Evolutionary conservation across 2,113 vertebrate genomes (phyloP).

Genomic region (Coturnix japonica): DNA sequence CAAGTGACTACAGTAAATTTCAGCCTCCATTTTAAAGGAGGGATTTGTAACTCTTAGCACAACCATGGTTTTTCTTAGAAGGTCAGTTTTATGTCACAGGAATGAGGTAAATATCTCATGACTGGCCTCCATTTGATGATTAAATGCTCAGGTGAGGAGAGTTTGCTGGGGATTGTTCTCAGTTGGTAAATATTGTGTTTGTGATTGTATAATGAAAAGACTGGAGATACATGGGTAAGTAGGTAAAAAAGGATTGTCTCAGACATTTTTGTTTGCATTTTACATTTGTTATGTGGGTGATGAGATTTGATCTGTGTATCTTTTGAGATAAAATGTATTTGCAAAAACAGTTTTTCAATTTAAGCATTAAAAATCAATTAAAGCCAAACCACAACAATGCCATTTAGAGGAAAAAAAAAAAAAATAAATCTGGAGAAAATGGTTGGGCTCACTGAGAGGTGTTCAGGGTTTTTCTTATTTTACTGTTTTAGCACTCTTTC

Average conservation of each 20-base stretch:
- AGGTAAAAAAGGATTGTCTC: not conserved
- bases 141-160: not conserved
- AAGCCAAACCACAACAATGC: not conserved
- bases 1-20: not conserved
- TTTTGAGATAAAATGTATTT: not conserved
- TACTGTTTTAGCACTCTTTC: not conserved
- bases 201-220: not conserved
- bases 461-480: not conserved
- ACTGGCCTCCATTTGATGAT: not conserved
- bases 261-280: not conserved
- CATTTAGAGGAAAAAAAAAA: not conserved
- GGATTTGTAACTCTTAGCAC: not conserved
- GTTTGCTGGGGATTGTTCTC: not conserved
- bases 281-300: not conserved
- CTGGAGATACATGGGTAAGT: not conserved
- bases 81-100: not conserved
- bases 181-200: not conserved
- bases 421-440: not conserved
- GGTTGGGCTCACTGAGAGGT: not conserved
- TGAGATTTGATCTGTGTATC: not conserved
- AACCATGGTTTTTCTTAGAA: not conserved
- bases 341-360: not conserved
- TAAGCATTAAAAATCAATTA: not conserved
- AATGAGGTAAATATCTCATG: not conserved
- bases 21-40: not conserved